Evolutionary conservation across 2,888 invertebrate species (phyloP).

Genomic region (Stenodema calcarata): DNA sequence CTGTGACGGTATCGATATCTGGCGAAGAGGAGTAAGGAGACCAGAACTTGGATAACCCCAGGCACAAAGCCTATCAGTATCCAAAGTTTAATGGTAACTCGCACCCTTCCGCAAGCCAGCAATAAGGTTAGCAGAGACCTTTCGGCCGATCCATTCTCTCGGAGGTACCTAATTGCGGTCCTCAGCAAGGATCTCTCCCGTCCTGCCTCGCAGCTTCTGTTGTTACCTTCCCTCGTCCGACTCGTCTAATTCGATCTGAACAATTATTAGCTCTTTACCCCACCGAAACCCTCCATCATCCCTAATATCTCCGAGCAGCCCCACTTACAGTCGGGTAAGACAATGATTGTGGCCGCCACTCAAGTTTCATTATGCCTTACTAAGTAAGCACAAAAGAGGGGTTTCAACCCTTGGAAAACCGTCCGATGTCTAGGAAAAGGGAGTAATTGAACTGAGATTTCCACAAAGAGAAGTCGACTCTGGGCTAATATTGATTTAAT

Average conservation of each 20-base stretch:
- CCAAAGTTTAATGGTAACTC: background rate
- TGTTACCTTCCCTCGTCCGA: background rate
- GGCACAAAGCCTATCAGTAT: too few species aligned
- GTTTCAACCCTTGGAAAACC: background rate
- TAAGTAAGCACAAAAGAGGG: background rate
- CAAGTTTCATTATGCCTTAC: background rate
- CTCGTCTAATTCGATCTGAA: background rate
- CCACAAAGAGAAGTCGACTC: too few species aligned
- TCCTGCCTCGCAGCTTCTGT: background rate
- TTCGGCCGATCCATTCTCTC: background rate
- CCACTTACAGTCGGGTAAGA: background rate
- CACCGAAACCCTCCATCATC: background rate
- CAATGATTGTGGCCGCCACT: background rate
- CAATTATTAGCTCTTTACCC: background rate
- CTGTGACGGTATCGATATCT: too few species aligned
- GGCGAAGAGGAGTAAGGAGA: too few species aligned
- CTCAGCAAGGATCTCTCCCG: background rate
- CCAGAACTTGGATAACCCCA: background rate
- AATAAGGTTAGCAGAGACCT: background rate
- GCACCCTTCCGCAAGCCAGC: background rate
- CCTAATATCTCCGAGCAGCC: background rate
- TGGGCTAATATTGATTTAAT: too few species aligned
- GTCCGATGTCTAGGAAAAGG: too few species aligned
- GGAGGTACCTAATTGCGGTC: background rate
- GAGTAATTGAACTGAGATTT: too few species aligned